Evolutionary conservation across 1,140 invertebrate species (phyloP).

Genomic region (Brachionus rubens): DNA sequence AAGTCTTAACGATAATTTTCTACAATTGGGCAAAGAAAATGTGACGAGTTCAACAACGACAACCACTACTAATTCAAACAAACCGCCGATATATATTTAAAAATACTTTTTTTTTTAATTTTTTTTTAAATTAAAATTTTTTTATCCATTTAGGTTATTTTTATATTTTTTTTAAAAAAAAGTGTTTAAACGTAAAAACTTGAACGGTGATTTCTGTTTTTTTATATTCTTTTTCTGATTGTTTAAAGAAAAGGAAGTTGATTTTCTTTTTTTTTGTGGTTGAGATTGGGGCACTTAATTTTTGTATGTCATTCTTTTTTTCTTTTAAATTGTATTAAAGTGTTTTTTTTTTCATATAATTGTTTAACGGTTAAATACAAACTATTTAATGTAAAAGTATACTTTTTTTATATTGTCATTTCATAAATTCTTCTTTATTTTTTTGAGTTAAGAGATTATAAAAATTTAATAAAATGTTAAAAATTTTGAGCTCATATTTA

Average conservation of each 20-base stretch:
- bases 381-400: no score
- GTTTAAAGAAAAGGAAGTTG: neutral
- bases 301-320: no score
- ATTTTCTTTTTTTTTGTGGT: conserved; percentile 1
- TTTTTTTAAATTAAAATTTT: conserved; percentile 5
- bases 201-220: conserved; percentile 13
- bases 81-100: conserved; percentile 43
- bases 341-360: no score
- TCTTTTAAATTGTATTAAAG: no score
- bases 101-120: neutral
- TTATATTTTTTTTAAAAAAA: conserved; percentile 3
- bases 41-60: neutral
- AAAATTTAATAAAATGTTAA: no score
- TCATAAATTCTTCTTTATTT: no score
- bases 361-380: no score
- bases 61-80: conserved; percentile 1
- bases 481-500: no score
- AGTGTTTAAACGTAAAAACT: neutral
- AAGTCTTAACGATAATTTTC: neutral
- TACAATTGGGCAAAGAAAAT: conserved; percentile 7
- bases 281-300: neutral
- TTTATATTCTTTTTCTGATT: neutral
- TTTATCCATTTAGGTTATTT: neutral
- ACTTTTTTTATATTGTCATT: no score
- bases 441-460: no score